phyloP scores from a whole-genome alignment of 2,113 vertebrate genomes.

The Phodopus roborovskii region DNA sequence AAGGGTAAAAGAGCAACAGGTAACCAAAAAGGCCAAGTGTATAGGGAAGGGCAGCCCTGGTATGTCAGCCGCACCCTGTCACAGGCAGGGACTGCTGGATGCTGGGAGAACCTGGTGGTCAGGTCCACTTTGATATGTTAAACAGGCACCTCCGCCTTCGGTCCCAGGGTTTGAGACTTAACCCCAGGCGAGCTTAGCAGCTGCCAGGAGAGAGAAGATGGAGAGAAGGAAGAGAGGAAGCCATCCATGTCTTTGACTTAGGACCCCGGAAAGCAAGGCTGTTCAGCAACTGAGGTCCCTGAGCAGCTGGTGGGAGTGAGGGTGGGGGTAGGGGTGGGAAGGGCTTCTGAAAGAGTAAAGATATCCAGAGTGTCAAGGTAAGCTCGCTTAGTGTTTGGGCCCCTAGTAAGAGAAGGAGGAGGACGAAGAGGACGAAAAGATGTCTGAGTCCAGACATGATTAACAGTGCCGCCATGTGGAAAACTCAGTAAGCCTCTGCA shows the following conservation, averaged over 20 bases:
- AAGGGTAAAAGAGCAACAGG: not conserved
- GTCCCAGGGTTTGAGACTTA: not conserved
- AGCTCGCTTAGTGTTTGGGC: not conserved
- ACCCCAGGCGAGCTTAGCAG: not conserved
- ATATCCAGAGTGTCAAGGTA: not conserved
- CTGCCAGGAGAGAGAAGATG: not conserved
- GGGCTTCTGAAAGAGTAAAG: not conserved
- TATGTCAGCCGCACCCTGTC: not conserved
- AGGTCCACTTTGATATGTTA: not conserved
- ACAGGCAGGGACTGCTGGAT: not conserved
- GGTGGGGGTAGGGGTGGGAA: no score
- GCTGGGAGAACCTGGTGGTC: not conserved
- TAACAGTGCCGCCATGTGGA: no score
- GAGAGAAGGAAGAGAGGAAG: not conserved
- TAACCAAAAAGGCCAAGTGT: not conserved
- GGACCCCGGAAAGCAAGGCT: not conserved
- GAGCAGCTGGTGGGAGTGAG: not conserved
- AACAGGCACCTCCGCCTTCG: not conserved
- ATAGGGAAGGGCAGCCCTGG: not conserved
- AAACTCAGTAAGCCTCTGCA: not conserved
- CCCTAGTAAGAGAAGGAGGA: not conserved
- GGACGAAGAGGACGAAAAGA: fast-evolving
- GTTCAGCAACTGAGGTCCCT: not conserved
- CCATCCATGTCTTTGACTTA: not conserved
- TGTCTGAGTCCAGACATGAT: not conserved